phyloP scores from a whole-genome alignment of 2,113 vertebrate species.

The mouse (Mus musculus) region DNA sequence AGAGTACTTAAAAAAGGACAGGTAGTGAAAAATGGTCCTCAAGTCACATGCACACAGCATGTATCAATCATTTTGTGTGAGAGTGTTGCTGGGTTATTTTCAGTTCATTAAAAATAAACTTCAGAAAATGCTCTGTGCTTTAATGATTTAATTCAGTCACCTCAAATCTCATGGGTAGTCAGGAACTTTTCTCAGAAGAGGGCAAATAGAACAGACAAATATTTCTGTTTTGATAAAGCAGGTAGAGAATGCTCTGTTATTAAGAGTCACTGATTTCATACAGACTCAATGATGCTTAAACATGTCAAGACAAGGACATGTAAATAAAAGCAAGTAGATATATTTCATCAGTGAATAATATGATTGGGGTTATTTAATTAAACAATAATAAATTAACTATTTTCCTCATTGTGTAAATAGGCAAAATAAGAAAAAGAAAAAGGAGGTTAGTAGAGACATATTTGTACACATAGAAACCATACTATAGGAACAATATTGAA shows the following conservation, averaged over 20 bases:
- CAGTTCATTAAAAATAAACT: slow-evolving; percentile 24
- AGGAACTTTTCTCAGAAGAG: not conserved
- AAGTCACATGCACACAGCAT: not conserved
- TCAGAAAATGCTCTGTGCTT: not conserved
- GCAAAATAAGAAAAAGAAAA: not conserved
- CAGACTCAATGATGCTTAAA: not conserved
- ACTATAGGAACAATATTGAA: not conserved
- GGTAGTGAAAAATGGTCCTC: not conserved
- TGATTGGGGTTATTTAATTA: not conserved
- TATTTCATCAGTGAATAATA: not conserved
- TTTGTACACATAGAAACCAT: not conserved
- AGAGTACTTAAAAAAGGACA: not conserved
- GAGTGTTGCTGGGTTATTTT: not conserved
- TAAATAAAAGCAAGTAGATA: not conserved
- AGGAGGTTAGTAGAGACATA: not conserved
- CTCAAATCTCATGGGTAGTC: not conserved
- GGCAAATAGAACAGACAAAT: not conserved
- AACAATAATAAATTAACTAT: not conserved
- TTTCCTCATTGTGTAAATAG: not conserved
- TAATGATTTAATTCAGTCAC: slow-evolving; percentile 15
- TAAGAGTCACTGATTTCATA: not conserved
- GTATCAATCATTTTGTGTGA: slow-evolving; percentile 2
- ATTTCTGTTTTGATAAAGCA: slow-evolving; percentile 3
- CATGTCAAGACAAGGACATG: not conserved
- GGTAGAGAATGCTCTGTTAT: not conserved